These are phyloP conservation scores for Lytechinus variegatus DNA, from an alignment of 35 echinoderm and acorn worm species.

Conservation along the genomic window DNA sequence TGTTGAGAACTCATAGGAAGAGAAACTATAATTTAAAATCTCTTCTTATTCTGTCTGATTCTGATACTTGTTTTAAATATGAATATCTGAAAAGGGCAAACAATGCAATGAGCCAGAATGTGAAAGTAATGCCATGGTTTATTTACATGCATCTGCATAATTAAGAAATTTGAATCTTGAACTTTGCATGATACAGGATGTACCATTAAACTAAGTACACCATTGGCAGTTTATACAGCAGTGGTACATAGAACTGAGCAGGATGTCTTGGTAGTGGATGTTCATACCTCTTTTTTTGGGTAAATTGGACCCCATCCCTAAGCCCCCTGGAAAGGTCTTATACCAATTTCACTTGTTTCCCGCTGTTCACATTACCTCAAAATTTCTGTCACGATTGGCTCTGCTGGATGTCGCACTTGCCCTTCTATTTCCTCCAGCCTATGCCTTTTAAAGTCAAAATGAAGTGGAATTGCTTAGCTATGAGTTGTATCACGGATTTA, in stretches of 20 bases:
- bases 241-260: neutral
- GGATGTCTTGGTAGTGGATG: neutral
- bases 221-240: too few species aligned
- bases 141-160: too few species aligned
- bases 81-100: too few species aligned
- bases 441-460: neutral
- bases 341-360: constrained; percentile 43
- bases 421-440: neutral
- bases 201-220: too few species aligned
- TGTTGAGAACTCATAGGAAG: too few species aligned
- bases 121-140: too few species aligned
- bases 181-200: too few species aligned
- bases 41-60: too few species aligned
- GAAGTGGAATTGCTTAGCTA: neutral
- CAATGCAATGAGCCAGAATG: too few species aligned
- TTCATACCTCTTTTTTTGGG: constrained; percentile 22
- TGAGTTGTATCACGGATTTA: neutral
- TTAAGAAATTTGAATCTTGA: too few species aligned
- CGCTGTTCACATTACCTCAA: constrained; percentile 50
- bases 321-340: constrained; percentile 39
- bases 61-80: too few species aligned
- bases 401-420: constrained; percentile 15
- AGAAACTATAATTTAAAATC: too few species aligned
- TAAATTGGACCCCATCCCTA: constrained; percentile 17
- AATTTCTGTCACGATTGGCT: constrained; percentile 39